These are phyloP conservation scores for human (Homo sapiens) DNA, from an alignment of 2,113 vertebrate genomes.

Conservation along the genomic window GRCh38 chr2:153412001-153412500, in stretches of 20 bases:
- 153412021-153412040: too few relatives aligned
- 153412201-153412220: too few relatives aligned
- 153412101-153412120: too few relatives aligned
- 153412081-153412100: too few relatives aligned
- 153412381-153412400: slow-evolving; percentile 31
- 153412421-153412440: slow-evolving; percentile 47
- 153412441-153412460: background rate
- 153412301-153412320: background rate
- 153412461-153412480: background rate
- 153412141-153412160: too few relatives aligned
- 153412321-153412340: background rate
- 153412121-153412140: too few relatives aligned
- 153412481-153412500: background rate
- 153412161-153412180: too few relatives aligned
- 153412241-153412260: background rate
- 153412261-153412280: background rate
- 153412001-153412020: too few relatives aligned
- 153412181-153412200: too few relatives aligned
- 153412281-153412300: background rate
- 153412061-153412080: too few relatives aligned
- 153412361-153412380: background rate
- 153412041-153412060: too few relatives aligned
- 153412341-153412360: background rate
- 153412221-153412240: too few relatives aligned
- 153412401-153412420: background rate